A percentile compares a stretch with the other conserved stretches of the same genome.
Conservation (phyloP, 2,797 vertebrate species). For the Halcyon badia region DNA sequence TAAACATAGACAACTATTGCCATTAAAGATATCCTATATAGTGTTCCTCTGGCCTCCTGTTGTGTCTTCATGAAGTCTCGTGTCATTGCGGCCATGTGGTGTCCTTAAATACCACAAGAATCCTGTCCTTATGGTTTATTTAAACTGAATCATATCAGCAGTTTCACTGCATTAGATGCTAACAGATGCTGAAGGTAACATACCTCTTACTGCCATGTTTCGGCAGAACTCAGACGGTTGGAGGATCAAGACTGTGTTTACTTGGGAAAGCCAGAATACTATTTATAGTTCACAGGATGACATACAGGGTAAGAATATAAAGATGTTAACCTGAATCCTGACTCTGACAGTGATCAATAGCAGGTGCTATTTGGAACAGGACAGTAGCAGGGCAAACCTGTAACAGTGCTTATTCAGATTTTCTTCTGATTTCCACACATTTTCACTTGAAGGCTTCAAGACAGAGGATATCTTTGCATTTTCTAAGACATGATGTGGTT, state of each 20-base stretch:
- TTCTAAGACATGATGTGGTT: background rate
- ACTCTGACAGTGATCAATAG: background rate
- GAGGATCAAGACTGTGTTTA: background rate
- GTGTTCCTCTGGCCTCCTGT: background rate
- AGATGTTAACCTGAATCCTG: background rate
- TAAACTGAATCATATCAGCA: background rate
- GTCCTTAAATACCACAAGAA: background rate
- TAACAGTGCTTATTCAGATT: background rate
- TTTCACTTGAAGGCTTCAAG: background rate
- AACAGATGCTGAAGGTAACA: background rate
- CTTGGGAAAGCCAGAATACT: background rate
- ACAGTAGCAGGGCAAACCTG: background rate
- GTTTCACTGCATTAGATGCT: background rate
- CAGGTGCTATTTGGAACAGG: background rate
- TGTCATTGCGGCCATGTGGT: accelerated
- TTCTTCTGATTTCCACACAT: background rate
- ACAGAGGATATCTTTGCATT: background rate
- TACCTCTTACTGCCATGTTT: background rate
- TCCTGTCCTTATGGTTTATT: background rate
- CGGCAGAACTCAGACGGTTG: background rate
- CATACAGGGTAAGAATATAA: background rate
- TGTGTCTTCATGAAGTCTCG: background rate
- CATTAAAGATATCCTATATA: background rate
- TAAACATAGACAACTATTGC: background rate
- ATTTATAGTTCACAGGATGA: background rate